Evolutionary conservation across 2,888 invertebrate species (phyloP).

Genomic region (Megastigmus dorsalis): DNA sequence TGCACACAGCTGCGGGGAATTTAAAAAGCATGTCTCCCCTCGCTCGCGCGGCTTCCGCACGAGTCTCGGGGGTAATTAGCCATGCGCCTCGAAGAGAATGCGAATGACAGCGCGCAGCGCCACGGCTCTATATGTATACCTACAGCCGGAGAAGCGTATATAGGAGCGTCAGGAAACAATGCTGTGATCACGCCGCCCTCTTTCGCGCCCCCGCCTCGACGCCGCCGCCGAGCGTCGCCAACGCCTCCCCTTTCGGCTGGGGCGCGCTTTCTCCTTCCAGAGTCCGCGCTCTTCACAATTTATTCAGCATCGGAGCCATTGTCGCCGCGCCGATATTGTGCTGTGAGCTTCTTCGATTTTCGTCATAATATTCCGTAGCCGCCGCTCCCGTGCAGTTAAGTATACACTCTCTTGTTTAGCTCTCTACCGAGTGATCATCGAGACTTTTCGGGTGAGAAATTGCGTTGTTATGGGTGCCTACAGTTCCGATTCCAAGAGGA

Average conservation of each 20-base stretch:
- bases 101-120: conserved; percentile 31
- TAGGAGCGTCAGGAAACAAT: conserved; percentile 63
- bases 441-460: conserved; percentile 33
- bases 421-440: background rate
- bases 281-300: conserved; percentile 52
- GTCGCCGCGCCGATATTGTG: conserved; percentile 43
- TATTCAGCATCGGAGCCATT: conserved; percentile 54
- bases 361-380: conserved; percentile 43
- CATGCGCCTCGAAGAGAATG: conserved; percentile 46
- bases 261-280: too few species aligned
- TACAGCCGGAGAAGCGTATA: background rate
- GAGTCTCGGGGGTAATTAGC: conserved; percentile 67
- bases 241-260: conserved; percentile 23
- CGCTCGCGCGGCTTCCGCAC: too few species aligned
- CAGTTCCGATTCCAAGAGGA: background rate
- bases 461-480: background rate
- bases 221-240: background rate
- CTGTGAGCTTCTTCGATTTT: conserved; percentile 51
- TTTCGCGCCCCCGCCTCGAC: background rate
- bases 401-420: background rate
- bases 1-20: conserved; percentile 42
- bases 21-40: conserved; percentile 58
- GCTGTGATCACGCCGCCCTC: conserved; percentile 61
- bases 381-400: too few species aligned
- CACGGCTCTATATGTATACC: too few species aligned